Evolutionary conservation across 2,113 vertebrate genomes (phyloP).

Genomic region (Pluvianellus socialis): DNA sequence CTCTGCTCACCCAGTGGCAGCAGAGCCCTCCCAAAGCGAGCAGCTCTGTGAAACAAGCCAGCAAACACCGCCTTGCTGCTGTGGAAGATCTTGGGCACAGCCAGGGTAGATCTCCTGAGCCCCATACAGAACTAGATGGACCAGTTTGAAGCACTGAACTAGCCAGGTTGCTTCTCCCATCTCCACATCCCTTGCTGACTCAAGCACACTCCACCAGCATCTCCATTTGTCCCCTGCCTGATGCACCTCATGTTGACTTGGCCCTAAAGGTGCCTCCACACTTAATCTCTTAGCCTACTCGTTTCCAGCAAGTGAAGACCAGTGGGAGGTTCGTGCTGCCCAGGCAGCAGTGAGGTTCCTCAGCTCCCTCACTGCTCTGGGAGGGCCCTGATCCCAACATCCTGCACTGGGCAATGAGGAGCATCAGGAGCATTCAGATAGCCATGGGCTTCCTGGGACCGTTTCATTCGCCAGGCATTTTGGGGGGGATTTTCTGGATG

Average conservation of each 20-base stretch:
- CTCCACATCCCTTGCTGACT: not conserved
- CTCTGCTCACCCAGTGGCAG: not conserved
- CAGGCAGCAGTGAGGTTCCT: not conserved
- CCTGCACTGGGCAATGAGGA: fast-evolving
- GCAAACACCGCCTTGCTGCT: not conserved
- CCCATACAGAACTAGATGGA: not conserved
- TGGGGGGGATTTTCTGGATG: not conserved
- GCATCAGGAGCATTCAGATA: not conserved
- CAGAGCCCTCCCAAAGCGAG: not conserved
- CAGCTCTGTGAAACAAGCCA: not conserved
- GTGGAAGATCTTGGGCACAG: not conserved
- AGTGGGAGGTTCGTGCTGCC: not conserved
- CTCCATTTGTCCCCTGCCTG: not conserved
- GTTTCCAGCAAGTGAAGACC: not conserved
- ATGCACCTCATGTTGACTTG: not conserved
- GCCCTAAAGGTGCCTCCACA: not conserved
- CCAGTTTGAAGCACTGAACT: not conserved
- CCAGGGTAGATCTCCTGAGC: not conserved
- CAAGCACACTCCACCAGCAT: not conserved
- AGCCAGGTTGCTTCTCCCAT: not conserved
- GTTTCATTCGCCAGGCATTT: not conserved
- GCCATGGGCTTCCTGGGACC: not conserved
- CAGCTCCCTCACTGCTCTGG: not conserved
- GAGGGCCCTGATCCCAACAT: not conserved
- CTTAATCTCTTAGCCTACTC: not conserved